Conservation (phyloP, 2,797 vertebrate genomes). For the Myotis myotis region DNA sequence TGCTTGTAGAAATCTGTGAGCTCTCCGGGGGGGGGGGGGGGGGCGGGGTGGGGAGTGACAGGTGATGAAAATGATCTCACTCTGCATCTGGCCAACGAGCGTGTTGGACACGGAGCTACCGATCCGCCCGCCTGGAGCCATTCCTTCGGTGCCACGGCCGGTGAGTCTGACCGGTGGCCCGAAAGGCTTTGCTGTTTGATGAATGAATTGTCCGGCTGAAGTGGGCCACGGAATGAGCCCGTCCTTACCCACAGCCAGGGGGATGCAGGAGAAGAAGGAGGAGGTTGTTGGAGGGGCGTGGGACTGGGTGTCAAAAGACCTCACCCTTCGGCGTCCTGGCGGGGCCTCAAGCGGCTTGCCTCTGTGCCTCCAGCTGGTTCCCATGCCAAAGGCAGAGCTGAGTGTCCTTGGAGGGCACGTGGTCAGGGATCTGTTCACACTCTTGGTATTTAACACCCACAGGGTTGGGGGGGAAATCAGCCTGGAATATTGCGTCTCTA, state of each 20-base stretch:
- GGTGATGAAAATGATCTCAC: neutral
- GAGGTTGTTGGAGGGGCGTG: too few species aligned
- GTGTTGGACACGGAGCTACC: neutral
- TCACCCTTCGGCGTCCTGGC: neutral
- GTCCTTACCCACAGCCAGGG: neutral
- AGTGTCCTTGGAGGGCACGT: neutral
- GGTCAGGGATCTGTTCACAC: neutral
- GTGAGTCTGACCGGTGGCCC: neutral
- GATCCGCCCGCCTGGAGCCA: neutral
- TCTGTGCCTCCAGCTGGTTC: neutral
- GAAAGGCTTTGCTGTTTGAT: neutral
- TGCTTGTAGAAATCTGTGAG: neutral
- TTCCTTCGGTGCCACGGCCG: neutral
- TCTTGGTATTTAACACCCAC: neutral
- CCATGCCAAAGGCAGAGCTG: neutral
- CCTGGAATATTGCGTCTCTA: neutral
- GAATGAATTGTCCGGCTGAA: neutral
- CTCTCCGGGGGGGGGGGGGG: neutral
- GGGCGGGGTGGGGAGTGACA: too few species aligned
- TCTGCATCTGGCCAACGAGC: neutral
- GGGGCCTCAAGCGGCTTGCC: neutral
- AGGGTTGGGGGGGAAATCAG: neutral
- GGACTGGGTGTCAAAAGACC: neutral
- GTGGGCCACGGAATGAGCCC: neutral
- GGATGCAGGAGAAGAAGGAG: neutral